Conservation (phyloP, 92 coral and sea anemone species). For the Zoanthus sociatus region DNA sequence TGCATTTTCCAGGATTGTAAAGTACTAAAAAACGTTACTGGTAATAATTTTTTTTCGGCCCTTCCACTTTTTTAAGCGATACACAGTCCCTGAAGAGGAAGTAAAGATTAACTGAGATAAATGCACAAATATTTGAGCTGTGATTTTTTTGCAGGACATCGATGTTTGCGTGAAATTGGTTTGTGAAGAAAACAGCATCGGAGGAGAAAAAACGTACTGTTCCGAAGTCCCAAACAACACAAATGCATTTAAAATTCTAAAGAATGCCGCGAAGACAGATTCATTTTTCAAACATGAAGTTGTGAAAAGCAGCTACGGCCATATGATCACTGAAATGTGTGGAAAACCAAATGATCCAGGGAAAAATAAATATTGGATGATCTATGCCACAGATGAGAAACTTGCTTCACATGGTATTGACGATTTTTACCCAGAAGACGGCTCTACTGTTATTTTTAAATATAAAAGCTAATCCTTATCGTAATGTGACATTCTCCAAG, state of each 20-base stretch:
- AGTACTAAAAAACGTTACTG: too few species aligned
- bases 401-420: conserved; percentile 76
- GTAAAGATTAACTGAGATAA: too few species aligned
- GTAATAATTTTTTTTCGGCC: too few species aligned
- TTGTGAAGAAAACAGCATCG: too few species aligned
- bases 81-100: too few species aligned
- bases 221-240: conserved; percentile 66
- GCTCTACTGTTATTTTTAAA: conserved; percentile 70
- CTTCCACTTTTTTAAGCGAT: too few species aligned
- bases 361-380: conserved; percentile 73
- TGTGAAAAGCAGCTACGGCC: conserved; percentile 58
- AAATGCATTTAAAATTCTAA: conserved; percentile 65
- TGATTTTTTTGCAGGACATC: too few species aligned
- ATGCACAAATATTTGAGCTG: too few species aligned
- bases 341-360: conserved; percentile 42
- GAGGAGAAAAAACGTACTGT: too few species aligned
- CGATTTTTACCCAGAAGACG: conserved; percentile 71
- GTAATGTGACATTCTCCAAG: not conserved
- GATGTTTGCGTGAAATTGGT: too few species aligned
- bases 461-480: conserved; percentile 52
- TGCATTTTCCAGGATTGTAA: too few species aligned
- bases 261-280: conserved; percentile 58
- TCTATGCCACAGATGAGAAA: conserved; percentile 57
- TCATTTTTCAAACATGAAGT: conserved; percentile 69
- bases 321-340: conserved; percentile 67